Percentiles rank a stretch among this genome's conserved stretches.
Conservation (phyloP, 1,140 invertebrate genomes). For the Aphaenogaster floridana region DNA sequence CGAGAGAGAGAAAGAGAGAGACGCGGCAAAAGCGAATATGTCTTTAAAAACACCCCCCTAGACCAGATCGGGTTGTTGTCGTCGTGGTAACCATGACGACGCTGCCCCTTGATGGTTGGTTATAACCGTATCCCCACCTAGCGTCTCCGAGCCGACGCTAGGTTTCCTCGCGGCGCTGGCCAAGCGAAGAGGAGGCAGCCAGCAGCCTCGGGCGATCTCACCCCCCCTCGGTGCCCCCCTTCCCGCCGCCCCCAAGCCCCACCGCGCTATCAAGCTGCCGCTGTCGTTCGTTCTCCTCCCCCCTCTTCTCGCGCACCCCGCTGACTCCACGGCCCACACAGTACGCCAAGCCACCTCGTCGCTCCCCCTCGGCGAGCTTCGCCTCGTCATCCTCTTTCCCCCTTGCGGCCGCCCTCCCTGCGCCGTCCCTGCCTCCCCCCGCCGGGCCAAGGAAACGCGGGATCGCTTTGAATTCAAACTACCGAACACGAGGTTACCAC, state of each 20-base stretch:
- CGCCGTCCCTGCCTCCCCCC: constrained; percentile 66
- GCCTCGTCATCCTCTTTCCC: constrained; percentile 43
- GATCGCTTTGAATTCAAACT: constrained; percentile 87
- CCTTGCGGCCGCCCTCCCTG: constrained; percentile 53
- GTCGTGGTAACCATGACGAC: constrained; percentile 85
- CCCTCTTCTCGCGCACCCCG: constrained; percentile 36
- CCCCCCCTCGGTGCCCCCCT: constrained; percentile 44
- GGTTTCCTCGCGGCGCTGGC: constrained; percentile 80
- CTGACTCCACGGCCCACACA: constrained; percentile 60
- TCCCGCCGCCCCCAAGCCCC: constrained; percentile 2
- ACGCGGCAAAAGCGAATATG: constrained; percentile 72
- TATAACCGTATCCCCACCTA: constrained; percentile 77
- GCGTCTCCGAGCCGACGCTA: constrained; percentile 75
- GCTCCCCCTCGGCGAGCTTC: constrained; percentile 56
- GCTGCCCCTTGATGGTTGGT: constrained; percentile 83
- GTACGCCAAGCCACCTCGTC: constrained; percentile 59
- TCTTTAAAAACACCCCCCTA: constrained; percentile 82
- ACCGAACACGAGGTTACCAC: constrained; percentile 87
- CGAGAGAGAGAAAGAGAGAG: constrained; percentile 50
- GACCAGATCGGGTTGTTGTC: constrained; percentile 83
- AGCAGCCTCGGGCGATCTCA: constrained; percentile 70
- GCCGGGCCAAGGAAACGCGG: constrained; percentile 86
- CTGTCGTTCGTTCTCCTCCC: constrained; percentile 47
- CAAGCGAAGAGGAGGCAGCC: constrained; percentile 82
- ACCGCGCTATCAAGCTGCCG: constrained; percentile 49